Evolutionary conservation across 2,113 vertebrate species (phyloP).

Genomic region (Aythya baeri): DNA sequence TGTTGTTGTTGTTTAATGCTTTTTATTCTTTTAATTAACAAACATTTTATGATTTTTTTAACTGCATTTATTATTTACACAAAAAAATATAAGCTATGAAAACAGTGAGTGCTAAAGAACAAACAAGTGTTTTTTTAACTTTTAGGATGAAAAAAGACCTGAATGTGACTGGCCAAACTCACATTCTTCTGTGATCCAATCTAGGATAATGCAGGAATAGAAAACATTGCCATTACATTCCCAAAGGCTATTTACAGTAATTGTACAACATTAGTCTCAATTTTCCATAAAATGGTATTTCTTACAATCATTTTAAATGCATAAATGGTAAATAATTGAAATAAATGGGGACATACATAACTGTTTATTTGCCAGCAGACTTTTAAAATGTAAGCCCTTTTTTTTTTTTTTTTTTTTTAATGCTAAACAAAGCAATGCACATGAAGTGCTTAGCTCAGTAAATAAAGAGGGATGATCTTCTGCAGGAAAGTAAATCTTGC

Average conservation of each 20-base stretch:
- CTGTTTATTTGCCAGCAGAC: neutral
- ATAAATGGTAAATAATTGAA: constrained; percentile 15
- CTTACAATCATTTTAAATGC: constrained; percentile 20
- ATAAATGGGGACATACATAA: neutral
- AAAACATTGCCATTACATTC: neutral
- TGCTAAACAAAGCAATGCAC: neutral
- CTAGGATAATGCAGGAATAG: neutral
- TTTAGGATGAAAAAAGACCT: neutral
- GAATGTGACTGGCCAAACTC: neutral
- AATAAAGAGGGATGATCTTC: constrained; percentile 54
- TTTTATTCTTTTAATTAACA: neutral
- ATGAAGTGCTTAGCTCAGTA: constrained; percentile 18
- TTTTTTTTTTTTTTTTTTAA: neutral
- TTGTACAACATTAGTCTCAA: neutral
- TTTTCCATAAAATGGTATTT: constrained; percentile 8
- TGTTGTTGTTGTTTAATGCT: neutral
- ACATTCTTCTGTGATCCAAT: neutral
- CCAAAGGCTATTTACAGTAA: neutral
- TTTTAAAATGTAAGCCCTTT: constrained; percentile 9
- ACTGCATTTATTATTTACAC: neutral
- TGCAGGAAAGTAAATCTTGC: constrained; percentile 46
- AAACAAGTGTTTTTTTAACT: neutral
- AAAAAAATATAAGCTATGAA: neutral
- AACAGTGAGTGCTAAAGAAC: neutral
- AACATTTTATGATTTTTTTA: neutral